Evolutionary conservation across 2,797 vertebrate genomes (phyloP), one percentile per base, ranked within the genome.

Genomic region (Microhierax caerulescens): DNA sequence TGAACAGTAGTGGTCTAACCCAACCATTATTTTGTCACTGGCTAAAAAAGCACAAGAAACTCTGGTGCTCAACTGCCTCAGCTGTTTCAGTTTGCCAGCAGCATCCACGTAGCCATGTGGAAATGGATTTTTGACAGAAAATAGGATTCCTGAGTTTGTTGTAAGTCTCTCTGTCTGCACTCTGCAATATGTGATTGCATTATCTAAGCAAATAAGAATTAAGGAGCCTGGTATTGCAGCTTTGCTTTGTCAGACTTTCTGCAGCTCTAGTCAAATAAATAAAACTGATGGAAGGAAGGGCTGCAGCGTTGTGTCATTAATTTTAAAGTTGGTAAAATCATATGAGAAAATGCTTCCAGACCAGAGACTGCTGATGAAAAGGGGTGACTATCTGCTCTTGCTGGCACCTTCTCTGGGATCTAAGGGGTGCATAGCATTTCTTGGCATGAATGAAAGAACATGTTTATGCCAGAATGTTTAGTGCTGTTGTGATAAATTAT

Each of bases 391-490:
- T 45, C 60, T 91, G 36, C 13, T 72, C 30, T 74, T 83, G 30
- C 13, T 59, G 25, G 37, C 95, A 60, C 32, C 57, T 97, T 80
- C 57, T 77, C 60, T 89, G 78, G 48, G 37, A 75, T 79, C 56
- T 83, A 54, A 91, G 57, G 39, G 65, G 45, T 92, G 50, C n/a
- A 18, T 27, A 69, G 45, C 43, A 21, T 76, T 94, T 90, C 63
- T 79, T 95, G 73, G 47, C 45, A 30, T 85, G 74, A 92, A 76
- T 78, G 83, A 85, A 95, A 86, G 45, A 75, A 36, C 76, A 69
- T 85, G 72, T 93, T 94, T 90, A 43, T 93, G 28, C 41, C 85
- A 81, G 68, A 85, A 59, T 86, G 64, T 94, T 96, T 85, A 69
- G 69, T 27, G 43, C 30, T 93, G 83, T 75, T 95, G 80, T 82